Evolutionary conservation across 2,888 invertebrate species (phyloP).

Genomic region (Electrophaes corylata): DNA sequence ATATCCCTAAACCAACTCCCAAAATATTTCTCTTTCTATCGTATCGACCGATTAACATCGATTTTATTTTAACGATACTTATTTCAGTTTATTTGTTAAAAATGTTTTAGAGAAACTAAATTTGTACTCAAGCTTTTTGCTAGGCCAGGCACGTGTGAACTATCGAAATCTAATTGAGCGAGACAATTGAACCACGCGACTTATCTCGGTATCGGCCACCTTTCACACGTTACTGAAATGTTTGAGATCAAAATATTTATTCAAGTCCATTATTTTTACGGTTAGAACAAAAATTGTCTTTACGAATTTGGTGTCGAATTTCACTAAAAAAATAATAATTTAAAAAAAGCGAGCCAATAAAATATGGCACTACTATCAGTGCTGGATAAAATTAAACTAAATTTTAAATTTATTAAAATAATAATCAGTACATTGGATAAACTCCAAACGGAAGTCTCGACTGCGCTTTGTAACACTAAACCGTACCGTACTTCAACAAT

Average conservation of each 20-base stretch:
- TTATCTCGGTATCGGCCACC: conserved; percentile 38
- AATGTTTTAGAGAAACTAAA: conserved; percentile 42
- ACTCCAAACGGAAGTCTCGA: conserved; percentile 66
- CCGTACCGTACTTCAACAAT: conserved; percentile 62
- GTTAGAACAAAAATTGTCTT: conserved; percentile 70
- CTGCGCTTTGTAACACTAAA: conserved; percentile 53
- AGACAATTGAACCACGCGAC: conserved; percentile 42
- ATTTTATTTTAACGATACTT: conserved; percentile 27
- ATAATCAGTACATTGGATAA: conserved; percentile 82
- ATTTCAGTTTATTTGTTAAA: conserved; percentile 22
- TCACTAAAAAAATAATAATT: conserved; percentile 73
- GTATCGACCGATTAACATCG: conserved; percentile 14
- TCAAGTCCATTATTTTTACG: conserved; percentile 69
- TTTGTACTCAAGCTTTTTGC: conserved; percentile 68
- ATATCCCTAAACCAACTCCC: conserved; percentile 44
- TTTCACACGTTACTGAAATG: conserved; percentile 60
- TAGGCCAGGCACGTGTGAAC: conserved; percentile 57
- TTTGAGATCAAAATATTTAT: conserved; percentile 73
- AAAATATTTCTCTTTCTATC: conserved; percentile 67
- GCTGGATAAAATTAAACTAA: conserved; percentile 76
- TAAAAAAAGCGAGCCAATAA: conserved; percentile 76
- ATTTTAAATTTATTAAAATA: conserved; percentile 64
- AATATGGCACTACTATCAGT: conserved; percentile 82
- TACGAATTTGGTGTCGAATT: conserved; percentile 81
- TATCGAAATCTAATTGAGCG: conserved; percentile 51